These are phyloP conservation scores for Artibeus jamaicensis DNA, from an alignment of 2,797 vertebrate genomes.

Conservation along the genomic window DNA sequence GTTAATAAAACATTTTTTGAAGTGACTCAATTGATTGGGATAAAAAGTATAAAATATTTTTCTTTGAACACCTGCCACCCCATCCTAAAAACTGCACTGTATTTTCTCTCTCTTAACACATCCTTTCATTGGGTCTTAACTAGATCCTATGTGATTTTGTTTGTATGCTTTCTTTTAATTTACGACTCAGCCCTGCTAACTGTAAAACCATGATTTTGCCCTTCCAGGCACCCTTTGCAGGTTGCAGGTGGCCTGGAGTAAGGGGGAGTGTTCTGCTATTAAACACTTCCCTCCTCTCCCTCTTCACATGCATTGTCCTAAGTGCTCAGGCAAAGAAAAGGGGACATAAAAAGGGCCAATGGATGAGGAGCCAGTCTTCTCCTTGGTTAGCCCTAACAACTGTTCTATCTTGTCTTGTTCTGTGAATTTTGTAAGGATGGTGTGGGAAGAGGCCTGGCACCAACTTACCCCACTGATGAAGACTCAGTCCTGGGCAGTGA, in stretches of 20 bases:
- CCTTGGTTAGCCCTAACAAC: not conserved
- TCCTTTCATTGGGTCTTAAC: not conserved
- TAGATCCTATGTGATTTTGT: not conserved
- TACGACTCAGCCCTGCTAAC: not conserved
- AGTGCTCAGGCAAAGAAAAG: not conserved
- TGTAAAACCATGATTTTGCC: not conserved
- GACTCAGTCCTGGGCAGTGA: not conserved
- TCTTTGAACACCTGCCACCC: not conserved
- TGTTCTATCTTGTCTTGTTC: not conserved
- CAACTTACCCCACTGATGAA: not conserved
- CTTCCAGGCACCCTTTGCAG: not conserved
- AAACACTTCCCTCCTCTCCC: not conserved
- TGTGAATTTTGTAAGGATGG: not conserved
- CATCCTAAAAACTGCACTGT: not conserved
- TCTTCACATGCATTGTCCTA: not conserved
- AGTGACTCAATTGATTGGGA: not conserved
- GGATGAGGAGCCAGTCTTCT: not conserved
- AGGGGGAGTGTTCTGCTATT: not conserved
- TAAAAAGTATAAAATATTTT: not conserved
- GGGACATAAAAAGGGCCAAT: not conserved
- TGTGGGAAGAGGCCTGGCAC: not conserved
- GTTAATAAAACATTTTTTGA: constrained; percentile 28
- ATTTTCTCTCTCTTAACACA: not conserved
- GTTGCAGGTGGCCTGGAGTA: not conserved
- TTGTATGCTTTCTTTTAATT: not conserved